Evolutionary conservation across 2,888 invertebrate genomes (phyloP).

Genomic region (Cyclophora albipunctata): DNA sequence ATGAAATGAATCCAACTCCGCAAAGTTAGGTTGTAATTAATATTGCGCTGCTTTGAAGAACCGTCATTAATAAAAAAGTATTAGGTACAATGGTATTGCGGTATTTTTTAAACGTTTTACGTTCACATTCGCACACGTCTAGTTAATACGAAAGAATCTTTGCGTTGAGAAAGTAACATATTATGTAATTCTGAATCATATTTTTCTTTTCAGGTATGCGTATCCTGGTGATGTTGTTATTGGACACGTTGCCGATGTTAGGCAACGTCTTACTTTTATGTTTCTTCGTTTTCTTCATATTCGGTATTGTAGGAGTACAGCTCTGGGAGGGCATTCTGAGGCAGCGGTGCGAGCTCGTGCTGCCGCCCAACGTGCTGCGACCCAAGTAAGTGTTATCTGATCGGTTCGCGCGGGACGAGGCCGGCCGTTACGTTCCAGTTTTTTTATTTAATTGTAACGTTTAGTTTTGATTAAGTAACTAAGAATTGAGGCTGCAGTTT

Average conservation of each 20-base stretch:
- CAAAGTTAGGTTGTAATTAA: slow-evolving; percentile 17
- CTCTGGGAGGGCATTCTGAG: slow-evolving; percentile 98
- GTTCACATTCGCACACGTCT: no score
- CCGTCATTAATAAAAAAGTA: no score
- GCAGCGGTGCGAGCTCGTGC: slow-evolving; percentile 91
- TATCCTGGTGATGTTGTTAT: slow-evolving; percentile 96
- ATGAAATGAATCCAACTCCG: slow-evolving; percentile 24
- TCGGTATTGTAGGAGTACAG: slow-evolving; percentile 99
- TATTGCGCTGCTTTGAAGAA: background rate
- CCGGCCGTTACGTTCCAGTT: slow-evolving; percentile 20
- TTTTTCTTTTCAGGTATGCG: slow-evolving; percentile 88
- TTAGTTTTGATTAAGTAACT: slow-evolving; percentile 25
- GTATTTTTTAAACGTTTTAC: no score
- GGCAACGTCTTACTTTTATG: slow-evolving; percentile 98
- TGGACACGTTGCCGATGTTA: slow-evolving; percentile 99
- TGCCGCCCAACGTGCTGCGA: slow-evolving; percentile 81
- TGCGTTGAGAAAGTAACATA: no score
- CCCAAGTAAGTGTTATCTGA: slow-evolving; percentile 80
- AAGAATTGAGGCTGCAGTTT: slow-evolving; percentile 23
- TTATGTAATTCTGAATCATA: no score
- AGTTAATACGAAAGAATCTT: no score
- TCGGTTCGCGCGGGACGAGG: background rate
- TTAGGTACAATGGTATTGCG: no score
- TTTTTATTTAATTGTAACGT: slow-evolving; percentile 27
- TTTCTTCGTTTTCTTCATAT: slow-evolving; percentile 99